These are phyloP conservation scores for Pycnomerus fuliginosus DNA, from an alignment of 2,888 invertebrate genomes.

Conservation along the genomic window DNA sequence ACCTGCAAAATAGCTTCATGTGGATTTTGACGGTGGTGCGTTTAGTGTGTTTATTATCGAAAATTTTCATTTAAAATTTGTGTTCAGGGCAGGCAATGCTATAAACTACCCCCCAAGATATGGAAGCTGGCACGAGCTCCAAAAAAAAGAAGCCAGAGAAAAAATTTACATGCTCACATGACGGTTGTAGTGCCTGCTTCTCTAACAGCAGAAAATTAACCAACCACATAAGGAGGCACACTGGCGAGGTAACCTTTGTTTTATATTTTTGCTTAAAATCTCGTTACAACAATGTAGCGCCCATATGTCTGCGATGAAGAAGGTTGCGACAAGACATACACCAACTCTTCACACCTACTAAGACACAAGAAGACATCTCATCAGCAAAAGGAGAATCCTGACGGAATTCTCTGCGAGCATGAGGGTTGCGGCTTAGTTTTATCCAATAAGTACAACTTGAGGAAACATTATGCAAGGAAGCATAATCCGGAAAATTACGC, in stretches of 20 bases:
- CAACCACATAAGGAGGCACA: conserved; percentile 3
- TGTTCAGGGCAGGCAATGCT: too few species aligned
- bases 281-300: too few species aligned
- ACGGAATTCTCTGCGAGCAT: conserved; percentile 24
- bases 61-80: too few species aligned
- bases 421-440: conserved; percentile 35
- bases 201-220: neutral
- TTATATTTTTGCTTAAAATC: neutral
- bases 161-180: neutral
- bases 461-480: conserved; percentile 36
- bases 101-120: too few species aligned
- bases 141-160: neutral
- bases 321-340: conserved; percentile 15
- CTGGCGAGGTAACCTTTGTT: conserved; percentile 2
- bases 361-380: conserved; percentile 12
- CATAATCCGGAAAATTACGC: conserved; percentile 27
- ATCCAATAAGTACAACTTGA: conserved; percentile 38
- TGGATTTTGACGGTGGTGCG: too few species aligned
- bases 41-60: too few species aligned
- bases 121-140: too few species aligned
- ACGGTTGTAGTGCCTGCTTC: neutral
- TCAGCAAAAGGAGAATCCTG: neutral
- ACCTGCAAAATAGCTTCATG: too few species aligned
- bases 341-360: conserved; percentile 12
- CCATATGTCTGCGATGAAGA: conserved; percentile 14